A percentile compares a stretch with the other conserved stretches of the same genome.
Conservation (phyloP, 2,888 invertebrate genomes). For the Thera obeliscata region DNA sequence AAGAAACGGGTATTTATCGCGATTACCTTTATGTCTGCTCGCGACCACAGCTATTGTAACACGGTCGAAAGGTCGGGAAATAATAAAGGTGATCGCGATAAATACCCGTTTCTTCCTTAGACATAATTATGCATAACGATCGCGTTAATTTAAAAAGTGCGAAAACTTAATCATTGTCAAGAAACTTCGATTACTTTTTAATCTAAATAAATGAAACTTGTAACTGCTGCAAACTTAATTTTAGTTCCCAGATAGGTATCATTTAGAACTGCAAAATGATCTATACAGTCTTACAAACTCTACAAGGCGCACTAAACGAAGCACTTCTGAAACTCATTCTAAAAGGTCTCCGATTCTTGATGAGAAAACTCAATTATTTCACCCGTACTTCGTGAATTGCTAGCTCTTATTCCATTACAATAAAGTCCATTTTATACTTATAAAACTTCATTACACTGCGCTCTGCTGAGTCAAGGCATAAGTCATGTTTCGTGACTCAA, state of each 20-base stretch:
- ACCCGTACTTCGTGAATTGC: slow-evolving; percentile 38
- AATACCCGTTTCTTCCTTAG: too few relatives aligned
- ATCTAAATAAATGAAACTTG: not conserved
- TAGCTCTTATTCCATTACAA: slow-evolving; percentile 45
- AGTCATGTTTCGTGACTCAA: slow-evolving; percentile 53
- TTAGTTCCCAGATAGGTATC: not conserved
- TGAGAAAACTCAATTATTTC: slow-evolving; percentile 49
- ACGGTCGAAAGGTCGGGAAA: too few relatives aligned
- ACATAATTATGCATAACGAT: too few relatives aligned
- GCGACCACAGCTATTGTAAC: too few relatives aligned
- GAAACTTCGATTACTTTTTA: not conserved
- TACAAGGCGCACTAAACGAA: slow-evolving; percentile 24
- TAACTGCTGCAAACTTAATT: slow-evolving; percentile 2
- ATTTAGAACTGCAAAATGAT: slow-evolving; percentile 7
- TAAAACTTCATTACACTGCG: slow-evolving; percentile 47
- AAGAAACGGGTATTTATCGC: too few relatives aligned
- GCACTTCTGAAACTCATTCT: slow-evolving; percentile 32
- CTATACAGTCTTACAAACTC: not conserved
- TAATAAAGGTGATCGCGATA: too few relatives aligned
- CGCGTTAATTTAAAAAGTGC: too few relatives aligned
- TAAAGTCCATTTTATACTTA: slow-evolving; percentile 50
- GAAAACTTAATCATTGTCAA: not conserved
- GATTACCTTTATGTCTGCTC: too few relatives aligned
- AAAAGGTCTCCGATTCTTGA: slow-evolving; percentile 42
- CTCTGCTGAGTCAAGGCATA: slow-evolving; percentile 48